Evolutionary conservation across 2,113 vertebrate species (phyloP).

Genomic region (Thalassarche chlororhynchos): DNA sequence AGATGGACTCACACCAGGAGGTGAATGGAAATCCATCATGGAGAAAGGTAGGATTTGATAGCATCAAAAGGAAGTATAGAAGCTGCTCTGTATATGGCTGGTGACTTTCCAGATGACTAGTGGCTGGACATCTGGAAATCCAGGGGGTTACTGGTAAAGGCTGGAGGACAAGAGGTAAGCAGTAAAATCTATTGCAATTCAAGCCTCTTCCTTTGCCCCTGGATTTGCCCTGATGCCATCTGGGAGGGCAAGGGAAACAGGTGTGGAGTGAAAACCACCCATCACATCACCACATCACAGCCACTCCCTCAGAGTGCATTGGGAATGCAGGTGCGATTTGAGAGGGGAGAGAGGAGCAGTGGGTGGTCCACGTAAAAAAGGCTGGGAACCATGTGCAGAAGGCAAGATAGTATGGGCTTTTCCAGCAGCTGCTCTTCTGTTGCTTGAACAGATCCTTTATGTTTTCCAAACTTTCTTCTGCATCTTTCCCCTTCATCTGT

Average conservation of each 20-base stretch:
- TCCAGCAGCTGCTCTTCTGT: background rate
- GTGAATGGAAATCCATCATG: background rate
- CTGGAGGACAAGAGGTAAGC: background rate
- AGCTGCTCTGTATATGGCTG: background rate
- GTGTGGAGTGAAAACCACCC: background rate
- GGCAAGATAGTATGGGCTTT: background rate
- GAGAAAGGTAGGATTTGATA: background rate
- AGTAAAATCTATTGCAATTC: background rate
- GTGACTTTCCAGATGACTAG: background rate
- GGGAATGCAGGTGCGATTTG: background rate
- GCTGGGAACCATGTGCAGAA: background rate
- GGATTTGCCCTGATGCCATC: background rate
- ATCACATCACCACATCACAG: background rate
- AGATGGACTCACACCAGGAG: background rate
- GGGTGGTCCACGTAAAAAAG: background rate
- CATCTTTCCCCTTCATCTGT: background rate
- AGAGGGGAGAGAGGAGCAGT: background rate
- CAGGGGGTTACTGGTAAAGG: background rate
- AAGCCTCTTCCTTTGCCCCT: background rate
- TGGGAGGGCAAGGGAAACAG: background rate
- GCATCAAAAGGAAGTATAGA: background rate
- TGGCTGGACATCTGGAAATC: background rate
- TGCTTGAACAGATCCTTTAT: background rate
- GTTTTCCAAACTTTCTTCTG: background rate
- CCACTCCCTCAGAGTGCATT: background rate